These are phyloP conservation scores for Acanthochromis polyacanthus DNA, from an alignment of 2,113 vertebrate species.

Conservation along the genomic window DNA sequence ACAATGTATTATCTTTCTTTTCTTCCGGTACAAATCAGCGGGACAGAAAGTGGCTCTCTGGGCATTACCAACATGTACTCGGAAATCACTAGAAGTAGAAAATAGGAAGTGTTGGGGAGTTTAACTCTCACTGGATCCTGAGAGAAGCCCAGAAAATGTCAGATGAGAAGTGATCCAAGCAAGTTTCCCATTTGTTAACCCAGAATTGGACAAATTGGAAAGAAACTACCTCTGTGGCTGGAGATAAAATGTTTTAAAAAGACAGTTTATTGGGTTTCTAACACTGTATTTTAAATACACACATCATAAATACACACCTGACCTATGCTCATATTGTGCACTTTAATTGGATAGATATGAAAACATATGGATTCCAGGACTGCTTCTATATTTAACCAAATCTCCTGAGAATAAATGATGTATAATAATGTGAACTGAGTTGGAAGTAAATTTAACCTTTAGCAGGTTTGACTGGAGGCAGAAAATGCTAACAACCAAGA, in stretches of 20 bases:
- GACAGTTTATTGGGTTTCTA: neutral
- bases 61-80: slow-evolving; percentile 3
- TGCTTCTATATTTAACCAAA: slow-evolving; percentile 2
- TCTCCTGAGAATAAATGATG: neutral
- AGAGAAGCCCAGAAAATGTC: slow-evolving; percentile 2
- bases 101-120: neutral
- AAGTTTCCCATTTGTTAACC: neutral
- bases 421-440: slow-evolving; percentile 29
- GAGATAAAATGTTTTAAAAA: neutral
- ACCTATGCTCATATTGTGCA: neutral
- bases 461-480: neutral
- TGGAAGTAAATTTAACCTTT: slow-evolving; percentile 15
- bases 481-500: slow-evolving; percentile 10
- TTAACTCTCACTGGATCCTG: slow-evolving; percentile 12
- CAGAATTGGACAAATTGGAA: slow-evolving; percentile 10
- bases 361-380: slow-evolving; percentile 1
- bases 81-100: slow-evolving; percentile 13
- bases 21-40: slow-evolving; percentile 35
- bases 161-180: neutral
- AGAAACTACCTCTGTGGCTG: neutral
- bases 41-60: slow-evolving; percentile 18
- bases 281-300: neutral
- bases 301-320: neutral
- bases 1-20: slow-evolving; percentile 29
- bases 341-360: neutral